A percentile compares a stretch with the other conserved stretches of the same genome.
Conservation (phyloP, 2,888 invertebrate genomes). For the Agrochola lota region DNA sequence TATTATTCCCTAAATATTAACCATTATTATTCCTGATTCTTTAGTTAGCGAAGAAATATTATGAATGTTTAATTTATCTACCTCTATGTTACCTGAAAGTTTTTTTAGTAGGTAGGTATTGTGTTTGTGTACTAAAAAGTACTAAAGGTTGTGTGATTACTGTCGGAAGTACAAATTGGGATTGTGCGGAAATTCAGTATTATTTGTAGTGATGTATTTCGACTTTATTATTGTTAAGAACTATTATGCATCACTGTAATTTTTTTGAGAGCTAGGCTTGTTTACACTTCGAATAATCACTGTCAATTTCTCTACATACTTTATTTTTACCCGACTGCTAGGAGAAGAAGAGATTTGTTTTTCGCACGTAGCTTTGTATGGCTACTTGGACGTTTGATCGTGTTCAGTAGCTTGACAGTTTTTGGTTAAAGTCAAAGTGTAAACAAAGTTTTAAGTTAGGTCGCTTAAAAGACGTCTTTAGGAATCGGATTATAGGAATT, state of each 20-base stretch:
- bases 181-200: conserved; percentile 50
- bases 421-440: not conserved
- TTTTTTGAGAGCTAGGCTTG: not conserved
- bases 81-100: conserved; percentile 74
- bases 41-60: conserved; percentile 3
- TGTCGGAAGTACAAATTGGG: conserved; percentile 60
- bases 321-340: not conserved
- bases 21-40: not conserved
- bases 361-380: not conserved
- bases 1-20: conserved; percentile 4
- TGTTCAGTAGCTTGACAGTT: not conserved
- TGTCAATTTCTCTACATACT: not conserved
- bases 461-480: not conserved
- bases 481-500: conserved; percentile 28
- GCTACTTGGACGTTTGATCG: not conserved
- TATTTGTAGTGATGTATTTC: conserved; percentile 41
- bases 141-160: conserved; percentile 59
- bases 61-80: conserved; percentile 66
- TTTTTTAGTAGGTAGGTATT: conserved; percentile 28
- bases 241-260: not conserved
- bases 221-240: conserved; percentile 10
- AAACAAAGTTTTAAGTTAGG: conserved; percentile 1
- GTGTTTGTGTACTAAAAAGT: conserved; percentile 35
- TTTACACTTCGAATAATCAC: conserved; percentile 5
- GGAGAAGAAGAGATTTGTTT: not conserved